Percentiles rank a stretch among this genome's conserved stretches.
Evolutionary conservation across 2,797 vertebrate species (phyloP).

Genomic region (Mormyrops boulengeri): DNA sequence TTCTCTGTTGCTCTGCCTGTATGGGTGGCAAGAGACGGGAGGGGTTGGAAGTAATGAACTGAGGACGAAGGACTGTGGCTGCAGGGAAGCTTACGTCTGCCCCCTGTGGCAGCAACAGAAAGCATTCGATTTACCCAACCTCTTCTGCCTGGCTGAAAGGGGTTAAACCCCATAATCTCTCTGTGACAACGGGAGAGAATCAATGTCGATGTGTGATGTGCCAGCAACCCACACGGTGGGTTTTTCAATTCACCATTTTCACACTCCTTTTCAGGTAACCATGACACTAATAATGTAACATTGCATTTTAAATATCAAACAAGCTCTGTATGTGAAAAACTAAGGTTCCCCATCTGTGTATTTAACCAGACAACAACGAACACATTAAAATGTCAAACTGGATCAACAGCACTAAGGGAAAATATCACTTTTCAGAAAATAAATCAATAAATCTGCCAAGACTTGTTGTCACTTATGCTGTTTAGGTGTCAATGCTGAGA

Average conservation of each 20-base stretch:
- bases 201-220: not conserved
- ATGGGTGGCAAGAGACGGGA: not conserved
- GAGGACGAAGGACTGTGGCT: not conserved
- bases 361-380: not conserved
- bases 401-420: not conserved
- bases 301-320: not conserved
- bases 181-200: not conserved
- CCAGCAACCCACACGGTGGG: not conserved
- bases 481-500: not conserved
- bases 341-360: not conserved
- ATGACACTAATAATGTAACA: not conserved
- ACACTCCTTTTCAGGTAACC: not conserved
- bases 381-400: not conserved
- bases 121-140: not conserved
- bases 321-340: not conserved
- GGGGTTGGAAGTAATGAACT: not conserved
- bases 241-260: not conserved
- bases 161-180: not conserved
- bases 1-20: not conserved
- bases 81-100: not conserved
- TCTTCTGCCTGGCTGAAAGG: not conserved
- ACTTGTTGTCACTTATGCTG: not conserved
- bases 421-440: slow-evolving; percentile 6
- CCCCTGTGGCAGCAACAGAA: not conserved
- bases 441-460: not conserved